Base-by-base conservation (phyloP, 1,140 invertebrate genomes). In the Drosophila pachea region DNA sequence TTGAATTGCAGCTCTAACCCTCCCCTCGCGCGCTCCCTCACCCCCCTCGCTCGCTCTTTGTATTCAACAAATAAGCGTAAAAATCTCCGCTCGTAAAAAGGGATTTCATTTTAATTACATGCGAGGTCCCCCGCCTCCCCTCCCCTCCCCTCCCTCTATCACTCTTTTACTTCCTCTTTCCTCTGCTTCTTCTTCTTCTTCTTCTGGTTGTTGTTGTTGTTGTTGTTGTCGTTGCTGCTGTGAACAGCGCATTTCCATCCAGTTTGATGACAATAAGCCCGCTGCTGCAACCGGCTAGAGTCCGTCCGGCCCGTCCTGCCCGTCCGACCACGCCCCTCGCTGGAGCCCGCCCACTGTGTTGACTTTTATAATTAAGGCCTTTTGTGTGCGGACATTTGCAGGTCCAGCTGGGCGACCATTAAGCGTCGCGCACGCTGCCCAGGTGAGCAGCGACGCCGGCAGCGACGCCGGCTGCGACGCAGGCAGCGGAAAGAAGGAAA, bases 351-450 rank as follows among this genome's bases (percentile, higher is more conserved):
- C 22, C 63, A 58, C 48, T 65, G 42, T 84, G 79, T 83, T 83
- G 79, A 83, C 79, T 83, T 86, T 84, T 84, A 86, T 84, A 84
- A 84, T 84, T 84, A 84, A 84, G 79, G 73, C 76, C 68, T 84
- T 22, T 84, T 84, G 79, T 84, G 73, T 79, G 33, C 33, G 68
- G 38, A 77, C 78, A 74, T 86, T 84, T 84, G 76, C 79, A 84
- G 79, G 12, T 29, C 16, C 43, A 49, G 43, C 35, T 16, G 40
- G n/a, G 0, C 12, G 40, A 14, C 40, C 40, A 43, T 43, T 43
- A 43, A 54, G 35, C 7, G 48, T 29, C n/a, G 31, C 31, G 14
- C 11, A 9, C 47, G 32, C 40, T 45, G 58, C 53, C 55, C 64
- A 52, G 49, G 16, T 33, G 12, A 48, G 14, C 40, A 64, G 32